Evolutionary conservation across 2,888 invertebrate species (phyloP).

Genomic region (Diogma glabrata): DNA sequence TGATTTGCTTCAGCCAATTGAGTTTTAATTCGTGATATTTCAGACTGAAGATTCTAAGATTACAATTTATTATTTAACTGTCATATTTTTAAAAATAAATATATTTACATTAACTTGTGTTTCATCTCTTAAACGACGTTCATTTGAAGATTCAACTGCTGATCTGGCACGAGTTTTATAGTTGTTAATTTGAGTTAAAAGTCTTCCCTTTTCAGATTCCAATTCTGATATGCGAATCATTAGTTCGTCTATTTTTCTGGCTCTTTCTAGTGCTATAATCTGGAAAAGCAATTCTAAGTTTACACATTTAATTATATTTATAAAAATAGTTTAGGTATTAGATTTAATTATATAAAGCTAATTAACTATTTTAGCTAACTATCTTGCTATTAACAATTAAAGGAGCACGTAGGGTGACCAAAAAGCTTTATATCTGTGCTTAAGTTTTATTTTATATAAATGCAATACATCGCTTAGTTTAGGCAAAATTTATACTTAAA

Average conservation of each 20-base stretch:
- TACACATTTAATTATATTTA: too few relatives aligned
- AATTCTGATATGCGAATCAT: constrained; percentile 71
- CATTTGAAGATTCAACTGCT: constrained; percentile 32
- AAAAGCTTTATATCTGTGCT: too few relatives aligned
- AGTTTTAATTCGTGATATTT: constrained; percentile 61
- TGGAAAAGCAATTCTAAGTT: constrained; percentile 29
- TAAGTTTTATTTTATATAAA: too few relatives aligned
- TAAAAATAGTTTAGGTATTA: too few relatives aligned
- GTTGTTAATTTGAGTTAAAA: constrained; percentile 28
- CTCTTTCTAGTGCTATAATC: constrained; percentile 73
- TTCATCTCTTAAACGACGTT: constrained; percentile 34
- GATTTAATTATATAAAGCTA: too few relatives aligned
- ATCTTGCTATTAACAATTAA: too few relatives aligned
- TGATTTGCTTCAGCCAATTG: constrained; percentile 61
- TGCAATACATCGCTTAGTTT: too few relatives aligned
- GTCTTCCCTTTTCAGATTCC: constrained; percentile 59
- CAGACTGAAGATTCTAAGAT: constrained; percentile 54
- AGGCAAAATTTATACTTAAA: too few relatives aligned
- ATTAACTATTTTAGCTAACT: too few relatives aligned
- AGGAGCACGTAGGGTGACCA: too few relatives aligned
- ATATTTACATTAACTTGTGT: constrained; percentile 30
- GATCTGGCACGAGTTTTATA: constrained; percentile 31
- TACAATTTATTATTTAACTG: neutral
- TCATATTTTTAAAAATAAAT: neutral
- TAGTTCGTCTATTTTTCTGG: constrained; percentile 71